phyloP scores from a whole-genome alignment of 35 echinoderm and acorn worm species.

The Apostichopus japonicus region DNA sequence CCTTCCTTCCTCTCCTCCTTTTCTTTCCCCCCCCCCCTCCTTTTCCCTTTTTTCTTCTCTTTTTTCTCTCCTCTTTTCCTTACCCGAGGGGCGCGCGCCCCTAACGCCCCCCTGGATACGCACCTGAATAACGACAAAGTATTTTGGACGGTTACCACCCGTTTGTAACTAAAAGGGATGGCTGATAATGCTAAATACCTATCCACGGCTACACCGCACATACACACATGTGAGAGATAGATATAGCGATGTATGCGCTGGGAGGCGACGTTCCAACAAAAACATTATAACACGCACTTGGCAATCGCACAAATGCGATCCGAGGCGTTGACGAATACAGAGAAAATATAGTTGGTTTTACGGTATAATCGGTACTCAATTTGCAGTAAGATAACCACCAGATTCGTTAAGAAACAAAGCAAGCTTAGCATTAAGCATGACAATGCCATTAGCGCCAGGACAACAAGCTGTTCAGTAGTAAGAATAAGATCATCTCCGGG shows the following conservation, averaged over 20 bases:
- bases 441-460: background rate
- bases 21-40: too few species aligned
- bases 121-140: too few species aligned
- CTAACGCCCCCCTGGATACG: too few species aligned
- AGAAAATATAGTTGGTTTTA: background rate
- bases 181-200: constrained; percentile 24
- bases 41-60: too few species aligned
- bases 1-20: too few species aligned
- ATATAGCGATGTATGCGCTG: background rate
- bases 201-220: constrained; percentile 7
- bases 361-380: background rate
- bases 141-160: background rate
- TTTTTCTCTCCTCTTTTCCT: too few species aligned
- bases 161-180: constrained; percentile 23
- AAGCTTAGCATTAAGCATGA: background rate
- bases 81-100: too few species aligned
- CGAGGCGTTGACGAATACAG: background rate
- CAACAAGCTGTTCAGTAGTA: background rate
- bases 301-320: background rate
- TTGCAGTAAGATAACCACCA: background rate
- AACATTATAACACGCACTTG: background rate
- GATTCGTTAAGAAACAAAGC: background rate
- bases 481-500: too few species aligned
- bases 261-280: background rate
- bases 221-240: background rate